Percentiles rank a stretch among this genome's conserved stretches.
phyloP scores from a whole-genome alignment of 2,797 vertebrate genomes.

The Oryzias dopingdopingensis region DNA sequence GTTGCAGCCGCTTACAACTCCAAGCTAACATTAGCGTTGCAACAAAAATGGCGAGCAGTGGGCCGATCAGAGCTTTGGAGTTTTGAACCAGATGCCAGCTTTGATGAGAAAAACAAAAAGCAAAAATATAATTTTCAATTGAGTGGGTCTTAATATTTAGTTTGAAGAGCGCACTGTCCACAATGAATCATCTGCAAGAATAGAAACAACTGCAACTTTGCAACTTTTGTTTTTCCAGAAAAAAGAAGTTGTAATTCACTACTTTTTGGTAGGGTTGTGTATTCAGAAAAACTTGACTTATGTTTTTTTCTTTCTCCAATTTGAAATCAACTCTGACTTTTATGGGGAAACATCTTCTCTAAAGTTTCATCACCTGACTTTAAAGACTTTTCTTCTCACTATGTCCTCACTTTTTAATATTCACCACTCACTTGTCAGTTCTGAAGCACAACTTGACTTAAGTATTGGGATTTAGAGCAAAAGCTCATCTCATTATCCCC shows the following conservation, averaged over 20 bases:
- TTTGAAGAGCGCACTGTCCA: too few species aligned
- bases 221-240: too few species aligned
- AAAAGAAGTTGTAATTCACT: constrained; percentile 11
- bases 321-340: constrained; percentile 27
- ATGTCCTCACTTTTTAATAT: constrained; percentile 64
- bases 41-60: too few species aligned
- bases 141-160: too few species aligned
- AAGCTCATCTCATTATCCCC: constrained; percentile 73
- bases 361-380: constrained; percentile 74
- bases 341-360: constrained; percentile 48
- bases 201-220: too few species aligned
- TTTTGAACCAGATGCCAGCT: too few species aligned
- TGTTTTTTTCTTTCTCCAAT: constrained; percentile 10
- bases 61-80: too few species aligned
- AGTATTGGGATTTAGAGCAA: constrained; percentile 65
- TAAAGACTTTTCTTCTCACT: constrained; percentile 51
- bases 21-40: too few species aligned
- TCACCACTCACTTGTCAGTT: constrained; percentile 69
- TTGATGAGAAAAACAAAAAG: too few species aligned
- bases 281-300: background rate
- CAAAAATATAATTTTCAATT: too few species aligned
- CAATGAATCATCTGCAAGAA: too few species aligned
- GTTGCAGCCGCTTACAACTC: too few species aligned
- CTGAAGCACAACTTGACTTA: constrained; percentile 66
- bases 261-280: background rate